These are phyloP conservation scores for Darevskia nairensis DNA, from an alignment of 2,797 vertebrate species.

Conservation along the genomic window DNA sequence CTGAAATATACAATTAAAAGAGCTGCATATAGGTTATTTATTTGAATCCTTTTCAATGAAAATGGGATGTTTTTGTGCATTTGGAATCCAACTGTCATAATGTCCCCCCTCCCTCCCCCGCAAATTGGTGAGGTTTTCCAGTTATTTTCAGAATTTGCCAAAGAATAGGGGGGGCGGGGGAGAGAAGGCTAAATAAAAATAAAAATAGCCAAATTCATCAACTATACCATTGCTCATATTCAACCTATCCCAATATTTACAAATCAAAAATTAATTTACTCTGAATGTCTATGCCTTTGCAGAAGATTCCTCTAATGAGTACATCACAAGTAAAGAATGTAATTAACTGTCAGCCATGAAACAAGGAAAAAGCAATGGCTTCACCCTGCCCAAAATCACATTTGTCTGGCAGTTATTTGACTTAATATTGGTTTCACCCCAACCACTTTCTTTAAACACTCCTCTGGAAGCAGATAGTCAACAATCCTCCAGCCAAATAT, in stretches of 20 bases:
- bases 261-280: not conserved
- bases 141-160: not conserved
- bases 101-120: not conserved
- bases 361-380: not conserved
- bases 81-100: not conserved
- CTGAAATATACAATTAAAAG: not conserved
- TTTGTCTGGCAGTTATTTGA: not conserved
- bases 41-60: not conserved
- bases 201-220: not conserved
- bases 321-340: not conserved
- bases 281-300: not conserved
- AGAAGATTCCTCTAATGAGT: not conserved
- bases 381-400: not conserved
- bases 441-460: not conserved
- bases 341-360: not conserved
- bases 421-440: not conserved
- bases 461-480: not conserved
- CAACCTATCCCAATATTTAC: not conserved
- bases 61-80: not conserved
- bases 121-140: not conserved
- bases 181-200: not conserved
- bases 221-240: not conserved
- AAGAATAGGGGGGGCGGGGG: not conserved
- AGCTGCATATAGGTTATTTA: slow-evolving; percentile 2
- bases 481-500: not conserved